Conservation (phyloP, 2,113 vertebrate species). For the Notiomystis cincta region DNA sequence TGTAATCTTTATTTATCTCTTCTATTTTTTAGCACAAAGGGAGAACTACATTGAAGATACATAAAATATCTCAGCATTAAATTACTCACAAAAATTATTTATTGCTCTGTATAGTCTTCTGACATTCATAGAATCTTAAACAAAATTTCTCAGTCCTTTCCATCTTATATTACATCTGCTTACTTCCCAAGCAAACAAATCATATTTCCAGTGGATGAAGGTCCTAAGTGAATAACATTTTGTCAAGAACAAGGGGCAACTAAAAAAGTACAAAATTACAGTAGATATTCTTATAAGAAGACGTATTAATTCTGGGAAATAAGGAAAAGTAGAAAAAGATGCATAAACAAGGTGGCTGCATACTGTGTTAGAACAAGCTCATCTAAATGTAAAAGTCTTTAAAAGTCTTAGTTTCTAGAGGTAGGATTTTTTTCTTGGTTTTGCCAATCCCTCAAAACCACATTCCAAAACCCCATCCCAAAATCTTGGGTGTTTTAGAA, state of each 20-base stretch:
- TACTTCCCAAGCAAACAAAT: neutral
- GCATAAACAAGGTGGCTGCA: neutral
- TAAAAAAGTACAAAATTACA: neutral
- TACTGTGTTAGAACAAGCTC: neutral
- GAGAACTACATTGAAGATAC: neutral
- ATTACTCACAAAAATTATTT: neutral
- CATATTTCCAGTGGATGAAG: neutral
- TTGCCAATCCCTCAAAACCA: accelerated
- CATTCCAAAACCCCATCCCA: accelerated
- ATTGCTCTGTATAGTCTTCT: neutral
- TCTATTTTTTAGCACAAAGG: neutral
- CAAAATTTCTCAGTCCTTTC: neutral
- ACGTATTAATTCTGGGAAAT: neutral
- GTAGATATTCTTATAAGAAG: neutral
- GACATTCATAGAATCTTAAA: neutral
- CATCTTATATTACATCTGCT: neutral
- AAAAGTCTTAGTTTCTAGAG: neutral
- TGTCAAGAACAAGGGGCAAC: neutral
- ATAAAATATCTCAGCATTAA: neutral
- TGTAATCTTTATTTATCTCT: neutral
- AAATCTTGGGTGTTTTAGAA: neutral
- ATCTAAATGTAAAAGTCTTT: neutral
- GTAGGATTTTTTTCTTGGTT: neutral
- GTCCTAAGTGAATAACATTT: neutral
- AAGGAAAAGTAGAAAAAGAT: neutral